Evolutionary conservation across 2,113 vertebrate species (phyloP), one percentile per base, ranked within the genome.

Genomic region (Procavia capensis): DNA sequence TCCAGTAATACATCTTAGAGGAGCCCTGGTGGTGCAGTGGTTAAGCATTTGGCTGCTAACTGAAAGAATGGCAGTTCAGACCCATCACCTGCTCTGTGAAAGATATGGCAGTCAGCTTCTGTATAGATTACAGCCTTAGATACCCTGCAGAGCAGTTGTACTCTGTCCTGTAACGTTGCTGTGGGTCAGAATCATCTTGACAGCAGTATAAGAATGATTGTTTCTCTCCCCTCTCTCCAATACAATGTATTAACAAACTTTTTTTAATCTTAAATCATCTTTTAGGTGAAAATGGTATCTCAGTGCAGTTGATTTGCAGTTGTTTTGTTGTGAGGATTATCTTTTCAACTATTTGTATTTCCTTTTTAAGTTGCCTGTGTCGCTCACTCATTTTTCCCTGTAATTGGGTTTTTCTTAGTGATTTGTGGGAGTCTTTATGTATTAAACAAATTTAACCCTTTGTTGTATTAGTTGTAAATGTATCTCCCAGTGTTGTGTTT

Each of bases 371-470:
- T 9, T 59, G 20, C 59, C 24, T 13, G 72, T n/a, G 17, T 81
- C 39, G 29, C 93, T 93, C 86, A 25, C 70, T 94, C 9, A 81
- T 84, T 95, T 93, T 80, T 85, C 85, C 84, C 2, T 90, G n/a
- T 34, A 5, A 29, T 75, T 76, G 14, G 24, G 45, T 2, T 27
- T 50, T 50, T 50, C 47, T 13, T 50, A 50, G 7, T 50, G 47
- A 50, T 50, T 50, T 50, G 47, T 50, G 13, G 47, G 47, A 50
- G 47, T 50, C 47, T 50, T 50, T 50, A 13, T 50, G 47, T 50
- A 50, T 50, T 50, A 50, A 50, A 50, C 7, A 50, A 50, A 50
- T 50, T 50, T 50, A 50, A 13, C 47, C 47, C 47, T 50, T 50
- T 50, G 47, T 50, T 50, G 13, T 13, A 50, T 50, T 13, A 50